Evolutionary conservation across 2,797 vertebrate genomes (phyloP).

Genomic region (Hoplostethus mediterraneus): DNA sequence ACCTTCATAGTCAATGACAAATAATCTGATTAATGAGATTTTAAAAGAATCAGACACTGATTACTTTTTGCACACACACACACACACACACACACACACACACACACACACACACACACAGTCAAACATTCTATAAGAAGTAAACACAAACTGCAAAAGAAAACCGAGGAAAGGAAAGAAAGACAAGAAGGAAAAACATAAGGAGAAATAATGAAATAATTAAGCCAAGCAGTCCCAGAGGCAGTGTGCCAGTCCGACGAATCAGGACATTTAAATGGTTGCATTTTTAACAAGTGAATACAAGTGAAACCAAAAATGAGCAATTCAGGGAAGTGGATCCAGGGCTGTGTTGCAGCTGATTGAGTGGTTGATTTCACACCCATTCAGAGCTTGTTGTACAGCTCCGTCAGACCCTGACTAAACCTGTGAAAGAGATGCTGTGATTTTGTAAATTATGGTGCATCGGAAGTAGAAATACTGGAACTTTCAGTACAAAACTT

Average conservation of each 20-base stretch:
- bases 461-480: background rate
- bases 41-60: background rate
- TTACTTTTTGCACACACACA: background rate
- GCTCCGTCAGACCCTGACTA: background rate
- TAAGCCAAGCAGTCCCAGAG: background rate
- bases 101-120: background rate
- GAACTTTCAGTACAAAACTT: background rate
- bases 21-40: background rate
- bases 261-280: background rate
- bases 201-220: background rate
- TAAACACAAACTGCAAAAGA: background rate
- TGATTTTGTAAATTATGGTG: background rate
- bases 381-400: background rate
- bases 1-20: background rate
- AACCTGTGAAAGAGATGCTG: background rate
- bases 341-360: background rate
- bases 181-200: background rate
- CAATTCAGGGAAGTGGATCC: background rate
- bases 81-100: background rate
- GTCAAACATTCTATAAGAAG: background rate
- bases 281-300: slow-evolving; percentile 5
- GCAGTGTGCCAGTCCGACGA: background rate
- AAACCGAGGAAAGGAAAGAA: background rate
- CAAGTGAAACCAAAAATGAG: slow-evolving; percentile 5
- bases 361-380: slow-evolving; percentile 1